Base-by-base conservation (phyloP, 23 tunicate genomes). In the Clavelina lepadiformis region DNA sequence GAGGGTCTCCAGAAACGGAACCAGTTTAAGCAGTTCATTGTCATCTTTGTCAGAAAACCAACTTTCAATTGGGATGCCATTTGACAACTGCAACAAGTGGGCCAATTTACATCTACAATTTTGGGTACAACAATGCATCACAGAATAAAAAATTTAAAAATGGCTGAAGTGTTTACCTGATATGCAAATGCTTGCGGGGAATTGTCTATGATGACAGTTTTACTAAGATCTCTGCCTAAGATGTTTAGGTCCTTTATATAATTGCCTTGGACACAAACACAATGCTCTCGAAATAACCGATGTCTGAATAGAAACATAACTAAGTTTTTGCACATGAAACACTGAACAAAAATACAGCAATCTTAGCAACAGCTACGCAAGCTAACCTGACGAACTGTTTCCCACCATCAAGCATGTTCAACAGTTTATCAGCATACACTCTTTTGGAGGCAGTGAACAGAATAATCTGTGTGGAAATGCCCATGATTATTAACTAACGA, bases 101-200 rank as follows among this genome's bases (percentile, higher is more conserved):
- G 15, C 49, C n/a, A n/a, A n/a, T n/a, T n/a, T n/a, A n/a, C n/a
- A n/a, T n/a, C n/a, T n/a, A n/a, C n/a, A n/a, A n/a, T n/a, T n/a
- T n/a, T n/a, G n/a, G n/a, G n/a, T n/a, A n/a, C n/a, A n/a, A n/a
- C n/a, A n/a, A n/a, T n/a, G n/a, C n/a, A n/a, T n/a, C n/a, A n/a
- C n/a, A n/a, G n/a, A n/a, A 44, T 18, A 13, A 13, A 44, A 13
- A 44, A 44, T 44, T 18, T 13, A 44, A 44, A 44, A 44, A 44
- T 13, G 18, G 18, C 18, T n/a, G n/a, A n/a, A n/a, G n/a, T n/a
- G n/a, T 49, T 29, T 25, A 85, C 79, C 79, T 85, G 94, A 53
- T 93, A 93, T 49, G 91, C 93, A 52, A 93, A 93, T 1, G 98
- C 89, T 74, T 93, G 98, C 19, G 98, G 98, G 15, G 98, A 93